Conservation (phyloP, 2,888 invertebrate genomes). For the Dolomedes plantarius region DNA sequence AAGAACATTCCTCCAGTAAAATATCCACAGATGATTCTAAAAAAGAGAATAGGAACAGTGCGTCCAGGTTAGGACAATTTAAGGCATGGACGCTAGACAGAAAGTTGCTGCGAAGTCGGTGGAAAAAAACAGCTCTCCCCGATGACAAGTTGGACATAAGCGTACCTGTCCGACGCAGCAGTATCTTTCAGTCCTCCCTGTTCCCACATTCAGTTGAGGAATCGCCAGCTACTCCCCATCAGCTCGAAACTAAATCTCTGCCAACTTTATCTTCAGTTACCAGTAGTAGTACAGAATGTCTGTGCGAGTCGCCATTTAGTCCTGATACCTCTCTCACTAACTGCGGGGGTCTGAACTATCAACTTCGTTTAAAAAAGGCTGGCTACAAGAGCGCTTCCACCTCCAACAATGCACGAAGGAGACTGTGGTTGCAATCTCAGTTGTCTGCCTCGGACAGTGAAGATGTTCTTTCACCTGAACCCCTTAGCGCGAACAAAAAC, state of each 20-base stretch:
- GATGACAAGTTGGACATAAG: slow-evolving; percentile 66
- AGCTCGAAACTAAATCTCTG: slow-evolving; percentile 59
- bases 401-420: slow-evolving; percentile 49
- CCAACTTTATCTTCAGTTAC: slow-evolving; percentile 48
- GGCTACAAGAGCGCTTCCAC: slow-evolving; percentile 61
- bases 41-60: slow-evolving; percentile 43
- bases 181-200: slow-evolving; percentile 67
- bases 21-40: slow-evolving; percentile 42
- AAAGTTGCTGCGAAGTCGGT: slow-evolving; percentile 62
- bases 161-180: slow-evolving; percentile 53
- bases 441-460: slow-evolving; percentile 57
- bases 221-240: slow-evolving; percentile 40
- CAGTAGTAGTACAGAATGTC: slow-evolving; percentile 35
- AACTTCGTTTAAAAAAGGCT: slow-evolving; percentile 64
- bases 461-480: slow-evolving; percentile 55
- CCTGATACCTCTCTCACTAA: slow-evolving; percentile 26
- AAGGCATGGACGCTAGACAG: slow-evolving; percentile 73
- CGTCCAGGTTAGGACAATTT: slow-evolving; percentile 66
- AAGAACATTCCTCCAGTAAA: slow-evolving; percentile 13
- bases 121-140: slow-evolving; percentile 70
- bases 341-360: slow-evolving; percentile 68
- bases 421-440: slow-evolving; percentile 59
- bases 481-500: slow-evolving; percentile 42
- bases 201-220: slow-evolving; percentile 59
- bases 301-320: slow-evolving; percentile 30